A percentile compares a stretch with the other conserved stretches of the same genome.
phyloP scores from a whole-genome alignment of 2,888 invertebrate genomes.

The Tubulanus polymorphus region DNA sequence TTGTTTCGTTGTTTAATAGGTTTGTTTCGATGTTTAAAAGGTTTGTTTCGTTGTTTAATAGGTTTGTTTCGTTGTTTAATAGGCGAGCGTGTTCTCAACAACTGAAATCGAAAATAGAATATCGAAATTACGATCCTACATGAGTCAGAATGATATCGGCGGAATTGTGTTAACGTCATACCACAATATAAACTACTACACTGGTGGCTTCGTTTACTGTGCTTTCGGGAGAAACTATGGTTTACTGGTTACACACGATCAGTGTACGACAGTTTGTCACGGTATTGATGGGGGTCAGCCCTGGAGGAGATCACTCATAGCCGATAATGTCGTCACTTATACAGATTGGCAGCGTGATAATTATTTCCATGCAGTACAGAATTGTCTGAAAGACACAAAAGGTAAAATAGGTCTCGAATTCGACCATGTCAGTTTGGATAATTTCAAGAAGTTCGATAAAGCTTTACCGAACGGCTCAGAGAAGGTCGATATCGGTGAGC shows the following conservation, averaged over 20 bases:
- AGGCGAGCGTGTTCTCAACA: neutral
- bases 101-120: neutral
- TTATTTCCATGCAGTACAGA: slow-evolving; percentile 12
- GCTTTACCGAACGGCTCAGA: neutral
- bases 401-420: slow-evolving; percentile 15
- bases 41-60: no score
- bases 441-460: slow-evolving; percentile 6
- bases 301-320: neutral
- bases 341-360: slow-evolving; percentile 20
- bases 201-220: neutral
- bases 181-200: slow-evolving; percentile 1
- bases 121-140: neutral
- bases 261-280: neutral
- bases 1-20: no score
- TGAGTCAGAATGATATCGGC: neutral
- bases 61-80: no score
- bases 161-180: neutral
- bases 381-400: neutral
- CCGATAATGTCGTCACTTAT: slow-evolving; percentile 14
- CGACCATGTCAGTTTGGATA: slow-evolving; percentile 17
- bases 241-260: neutral
- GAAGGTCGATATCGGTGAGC: slow-evolving; percentile 11
- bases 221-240: neutral
- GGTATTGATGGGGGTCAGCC: slow-evolving; percentile 1
- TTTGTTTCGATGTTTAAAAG: no score